These are phyloP conservation scores for Arizona elegans DNA, from an alignment of 2,113 vertebrate species.

Conservation along the genomic window DNA sequence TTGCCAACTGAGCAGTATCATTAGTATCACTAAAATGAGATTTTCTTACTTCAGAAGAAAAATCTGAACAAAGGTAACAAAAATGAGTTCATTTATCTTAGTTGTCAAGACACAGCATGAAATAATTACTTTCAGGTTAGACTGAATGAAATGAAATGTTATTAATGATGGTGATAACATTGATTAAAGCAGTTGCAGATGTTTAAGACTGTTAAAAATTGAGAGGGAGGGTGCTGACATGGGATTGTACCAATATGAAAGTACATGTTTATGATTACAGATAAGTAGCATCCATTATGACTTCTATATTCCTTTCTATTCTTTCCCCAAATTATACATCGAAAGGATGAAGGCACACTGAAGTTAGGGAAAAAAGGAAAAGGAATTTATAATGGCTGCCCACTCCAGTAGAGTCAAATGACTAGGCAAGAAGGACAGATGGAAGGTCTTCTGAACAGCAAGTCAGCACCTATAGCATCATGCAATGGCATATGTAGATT, in stretches of 20 bases:
- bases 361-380: not conserved
- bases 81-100: not conserved
- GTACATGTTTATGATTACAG: not conserved
- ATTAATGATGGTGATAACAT: not conserved
- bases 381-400: not conserved
- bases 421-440: not conserved
- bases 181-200: not conserved
- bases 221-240: not conserved
- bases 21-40: not conserved
- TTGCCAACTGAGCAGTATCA: not conserved
- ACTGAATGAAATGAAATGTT: slow-evolving; percentile 1
- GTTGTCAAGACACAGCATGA: not conserved
- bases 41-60: not conserved
- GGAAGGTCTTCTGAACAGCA: not conserved
- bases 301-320: not conserved
- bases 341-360: not conserved
- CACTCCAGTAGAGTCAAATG: not conserved
- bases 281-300: not conserved
- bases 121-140: not conserved
- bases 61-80: not conserved
- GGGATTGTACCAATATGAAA: not conserved
- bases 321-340: not conserved
- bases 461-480: not conserved
- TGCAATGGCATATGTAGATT: not conserved
- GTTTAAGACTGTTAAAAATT: not conserved